Evolutionary conservation across 2,888 invertebrate genomes (phyloP), one percentile per base, ranked within the genome.

Genomic region (Andrena hattorfiana): DNA sequence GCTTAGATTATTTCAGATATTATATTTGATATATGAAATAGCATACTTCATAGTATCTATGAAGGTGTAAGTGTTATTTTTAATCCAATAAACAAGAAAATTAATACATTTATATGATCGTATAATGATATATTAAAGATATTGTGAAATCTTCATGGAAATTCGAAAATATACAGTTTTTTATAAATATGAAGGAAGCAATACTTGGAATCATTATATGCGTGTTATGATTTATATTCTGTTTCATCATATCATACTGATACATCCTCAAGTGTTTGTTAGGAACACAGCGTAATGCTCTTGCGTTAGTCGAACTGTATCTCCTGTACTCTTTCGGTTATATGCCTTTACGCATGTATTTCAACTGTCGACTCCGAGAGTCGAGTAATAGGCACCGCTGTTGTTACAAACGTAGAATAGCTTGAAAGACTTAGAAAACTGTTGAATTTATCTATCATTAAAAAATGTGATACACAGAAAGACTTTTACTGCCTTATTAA

Each of bases 11-110:
- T 70, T 75, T 74, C 66, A 62, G 20, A 85, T 67, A 78, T 73
- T 70, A 84, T 85, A 77, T 87, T 88, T 79, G 70, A 80, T 83
- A 87, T 72, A 75, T 16, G 48, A 77, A 59, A 67, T 75, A 54
- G 48, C 79, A 83, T 86, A 81, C 83, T 81, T 87, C 89, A 89
- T 89, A 89, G 87, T 76, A 89, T 88, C 88, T 89, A 88, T 89
- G 88, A 84, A 84, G 84, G 70, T 88, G 89, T 88, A 88, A 85
- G 77, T 79, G 83, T 80, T 85, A 79, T 77, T 83, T 85, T 88
- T 83, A 86, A 79, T 72, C 86, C 76, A 89, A 87, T 89, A 89
- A 89, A 88, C 76, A 81, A 54, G n/a, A 75, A 75, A 70, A 70
- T 49, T 63, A 66, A 75, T 66, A 85, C 79, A 83, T 86, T 85